Evolutionary conservation across 2,797 vertebrate species (phyloP).

Genomic region (Leptodactylus fallax): DNA sequence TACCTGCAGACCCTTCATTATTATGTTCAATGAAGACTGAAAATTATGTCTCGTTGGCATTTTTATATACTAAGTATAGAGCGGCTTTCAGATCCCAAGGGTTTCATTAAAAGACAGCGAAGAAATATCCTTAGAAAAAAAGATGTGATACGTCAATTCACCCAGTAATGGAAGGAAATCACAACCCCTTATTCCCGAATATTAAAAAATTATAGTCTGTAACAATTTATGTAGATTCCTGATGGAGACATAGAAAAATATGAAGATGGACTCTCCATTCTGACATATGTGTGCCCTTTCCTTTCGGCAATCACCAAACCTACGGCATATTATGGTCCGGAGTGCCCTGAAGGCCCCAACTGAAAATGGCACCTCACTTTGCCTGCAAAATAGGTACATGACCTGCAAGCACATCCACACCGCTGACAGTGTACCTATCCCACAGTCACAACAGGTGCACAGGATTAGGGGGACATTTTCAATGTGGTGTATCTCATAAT

Average conservation of each 20-base stretch:
- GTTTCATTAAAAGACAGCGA: neutral
- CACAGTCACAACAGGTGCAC: too few species aligned
- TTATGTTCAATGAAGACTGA: neutral
- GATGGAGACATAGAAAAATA: neutral
- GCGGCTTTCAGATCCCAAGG: neutral
- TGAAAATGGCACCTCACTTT: too few species aligned
- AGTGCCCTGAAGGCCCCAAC: too few species aligned
- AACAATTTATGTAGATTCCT: neutral
- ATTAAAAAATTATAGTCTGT: neutral
- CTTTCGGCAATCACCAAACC: too few species aligned
- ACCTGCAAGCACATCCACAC: too few species aligned
- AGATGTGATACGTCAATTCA: neutral
- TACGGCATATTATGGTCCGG: too few species aligned
- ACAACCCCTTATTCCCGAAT: neutral
- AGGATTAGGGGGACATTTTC: too few species aligned
- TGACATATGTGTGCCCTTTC: too few species aligned
- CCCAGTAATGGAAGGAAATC: neutral
- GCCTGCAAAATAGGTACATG: too few species aligned
- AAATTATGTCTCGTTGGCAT: neutral
- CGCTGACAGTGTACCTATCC: too few species aligned
- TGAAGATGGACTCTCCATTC: neutral
- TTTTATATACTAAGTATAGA: neutral
- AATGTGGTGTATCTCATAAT: too few species aligned
- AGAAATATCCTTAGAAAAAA: neutral
- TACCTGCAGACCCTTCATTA: slow-evolving; percentile 13